These are phyloP conservation scores for Ennomos erosarius DNA, from an alignment of 2,888 invertebrate species.

Conservation along the genomic window DNA sequence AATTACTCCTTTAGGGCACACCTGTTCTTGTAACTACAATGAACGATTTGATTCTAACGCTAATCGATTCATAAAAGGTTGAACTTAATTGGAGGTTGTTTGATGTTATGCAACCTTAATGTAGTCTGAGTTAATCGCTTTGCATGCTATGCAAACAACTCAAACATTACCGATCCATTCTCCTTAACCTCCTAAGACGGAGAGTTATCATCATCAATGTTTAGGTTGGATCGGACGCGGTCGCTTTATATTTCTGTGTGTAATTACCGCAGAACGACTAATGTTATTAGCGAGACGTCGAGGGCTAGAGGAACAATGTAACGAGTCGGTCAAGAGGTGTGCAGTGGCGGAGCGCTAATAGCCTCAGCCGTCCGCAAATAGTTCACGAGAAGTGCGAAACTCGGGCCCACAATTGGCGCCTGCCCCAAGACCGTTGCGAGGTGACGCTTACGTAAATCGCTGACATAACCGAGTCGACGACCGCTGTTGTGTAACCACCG, in stretches of 20 bases:
- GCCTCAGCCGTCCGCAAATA: constrained; percentile 71
- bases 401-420: constrained; percentile 56
- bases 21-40: constrained; percentile 71
- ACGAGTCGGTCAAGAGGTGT: constrained; percentile 54
- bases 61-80: constrained; percentile 79
- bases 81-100: constrained; percentile 69
- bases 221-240: constrained; percentile 1
- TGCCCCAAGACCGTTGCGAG: constrained; percentile 79
- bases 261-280: constrained; percentile 41
- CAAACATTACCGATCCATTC: constrained; percentile 19
- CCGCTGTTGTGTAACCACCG: constrained; percentile 81
- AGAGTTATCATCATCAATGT: constrained; percentile 7
- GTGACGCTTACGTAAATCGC: constrained; percentile 81
- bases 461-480: constrained; percentile 85
- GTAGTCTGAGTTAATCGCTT: constrained; percentile 22
- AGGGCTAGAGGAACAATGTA: constrained; percentile 55
- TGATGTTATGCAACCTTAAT: constrained; percentile 59
- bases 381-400: constrained; percentile 79
- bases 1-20: constrained; percentile 83
- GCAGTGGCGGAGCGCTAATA: constrained; percentile 65
- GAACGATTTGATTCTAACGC: constrained; percentile 63
- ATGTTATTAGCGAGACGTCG: constrained; percentile 52
- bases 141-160: constrained; percentile 21
- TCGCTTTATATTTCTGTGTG: constrained; percentile 4
- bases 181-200: constrained; percentile 7